Conservation (phyloP, 1,140 invertebrate species). For the Trypoxylus dichotomus region DNA sequence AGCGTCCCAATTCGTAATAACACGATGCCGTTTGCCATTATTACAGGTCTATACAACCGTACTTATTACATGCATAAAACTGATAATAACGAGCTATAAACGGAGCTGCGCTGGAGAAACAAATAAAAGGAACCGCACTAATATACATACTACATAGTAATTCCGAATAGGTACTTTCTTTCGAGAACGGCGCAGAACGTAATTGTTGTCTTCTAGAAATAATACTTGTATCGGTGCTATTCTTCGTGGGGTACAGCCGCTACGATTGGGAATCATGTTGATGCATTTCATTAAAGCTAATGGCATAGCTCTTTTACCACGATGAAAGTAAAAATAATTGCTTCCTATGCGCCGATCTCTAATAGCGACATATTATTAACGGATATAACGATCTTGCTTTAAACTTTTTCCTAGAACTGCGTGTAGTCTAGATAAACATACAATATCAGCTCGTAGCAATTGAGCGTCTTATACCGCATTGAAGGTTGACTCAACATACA, state of each 20-base stretch:
- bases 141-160: background rate
- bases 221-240: background rate
- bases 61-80: background rate
- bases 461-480: no score
- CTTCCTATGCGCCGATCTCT: background rate
- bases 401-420: no score
- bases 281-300: background rate
- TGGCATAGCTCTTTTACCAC: background rate
- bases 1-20: background rate
- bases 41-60: background rate
- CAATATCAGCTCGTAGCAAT: no score
- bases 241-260: background rate
- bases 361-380: background rate
- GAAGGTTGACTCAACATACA: no score
- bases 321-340: constrained; percentile 1
- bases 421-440: no score
- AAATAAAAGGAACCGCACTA: no score
- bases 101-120: no score
- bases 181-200: background rate
- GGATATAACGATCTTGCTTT: background rate
- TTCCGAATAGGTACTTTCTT: background rate
- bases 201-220: background rate
- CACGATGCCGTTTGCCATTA: background rate
- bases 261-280: background rate
- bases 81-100: background rate